phyloP scores from a whole-genome alignment of 2,888 invertebrate genomes.

The Liopterus haemorrhoidalis region DNA sequence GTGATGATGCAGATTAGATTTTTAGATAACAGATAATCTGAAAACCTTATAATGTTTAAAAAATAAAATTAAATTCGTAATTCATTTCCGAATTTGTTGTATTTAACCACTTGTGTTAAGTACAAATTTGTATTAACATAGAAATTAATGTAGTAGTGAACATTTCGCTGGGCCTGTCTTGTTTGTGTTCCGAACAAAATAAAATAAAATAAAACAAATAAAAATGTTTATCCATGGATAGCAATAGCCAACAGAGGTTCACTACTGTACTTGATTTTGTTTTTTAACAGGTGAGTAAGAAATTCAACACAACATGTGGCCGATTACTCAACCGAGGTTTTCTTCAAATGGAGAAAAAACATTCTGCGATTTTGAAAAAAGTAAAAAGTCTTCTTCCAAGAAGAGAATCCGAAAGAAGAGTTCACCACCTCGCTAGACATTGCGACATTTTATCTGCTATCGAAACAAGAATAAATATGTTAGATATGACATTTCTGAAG shows the following conservation, averaged over 20 bases:
- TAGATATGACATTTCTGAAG: constrained; percentile 88
- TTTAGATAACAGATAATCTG: too few relatives aligned
- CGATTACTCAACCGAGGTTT: constrained; percentile 77
- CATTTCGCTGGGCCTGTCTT: too few relatives aligned
- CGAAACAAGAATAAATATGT: constrained; percentile 85
- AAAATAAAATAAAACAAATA: neutral
- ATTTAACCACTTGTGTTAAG: too few relatives aligned
- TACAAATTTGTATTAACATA: too few relatives aligned
- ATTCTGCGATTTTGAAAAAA: constrained; percentile 65
- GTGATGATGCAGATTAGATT: too few relatives aligned
- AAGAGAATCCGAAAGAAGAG: constrained; percentile 81
- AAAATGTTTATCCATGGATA: neutral
- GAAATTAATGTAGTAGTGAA: neutral
- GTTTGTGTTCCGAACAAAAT: too few relatives aligned
- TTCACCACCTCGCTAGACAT: constrained; percentile 79
- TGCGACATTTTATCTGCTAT: constrained; percentile 84
- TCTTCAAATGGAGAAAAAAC: constrained; percentile 69
- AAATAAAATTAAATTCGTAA: too few relatives aligned
- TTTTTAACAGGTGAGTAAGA: constrained; percentile 64
- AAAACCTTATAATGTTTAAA: too few relatives aligned
- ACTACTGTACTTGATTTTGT: too few relatives aligned
- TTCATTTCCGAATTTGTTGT: too few relatives aligned
- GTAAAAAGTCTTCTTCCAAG: constrained; percentile 79
- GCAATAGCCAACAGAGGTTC: constrained; percentile 3
- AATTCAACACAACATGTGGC: constrained; percentile 70